Base-by-base conservation (phyloP, 2,113 vertebrate genomes). In the Acanthisitta chloris region DNA sequence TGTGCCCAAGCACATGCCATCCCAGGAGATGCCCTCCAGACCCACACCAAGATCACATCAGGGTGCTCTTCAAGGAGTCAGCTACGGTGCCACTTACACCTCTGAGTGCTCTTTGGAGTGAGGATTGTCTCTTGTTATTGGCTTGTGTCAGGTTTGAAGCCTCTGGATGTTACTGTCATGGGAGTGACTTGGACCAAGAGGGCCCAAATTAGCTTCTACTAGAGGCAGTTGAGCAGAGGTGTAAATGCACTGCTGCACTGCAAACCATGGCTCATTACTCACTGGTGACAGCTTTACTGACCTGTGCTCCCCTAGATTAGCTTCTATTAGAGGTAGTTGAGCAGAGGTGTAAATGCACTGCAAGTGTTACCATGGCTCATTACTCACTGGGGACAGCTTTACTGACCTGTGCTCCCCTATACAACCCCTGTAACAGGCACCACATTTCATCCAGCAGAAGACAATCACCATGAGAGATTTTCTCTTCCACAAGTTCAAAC, bases 261-360 rank as follows among this genome's bases (percentile, higher is more conserved):
- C n/a, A n/a, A n/a, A 24, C 17, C 36, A 10, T 3, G 14, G 40
- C 12, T 71, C 6, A 4, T 31, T 38, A 28, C 12, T 12, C 21
- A 40, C 8, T 5, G 26, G 51, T 1, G 25, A 51, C 21, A 31
- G n/a, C 25, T 73, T n/a, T 43, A 36, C 46, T 26, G 31, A 33
- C 14, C 42, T 42, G 4, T 2, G 1, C 29, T 59, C 1, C 0
- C 54, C 15, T 12, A 18, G n/a, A 28, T 62, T 34, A 74, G 10
- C 34, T 57, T 76, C 24, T 42, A 9, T 9, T 21, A 46, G 15
- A 20, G 66, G 36, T 8, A 28, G 43, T n/a, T n/a, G 28, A 54
- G 12, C 5, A 40, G 54, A 31, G 13, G 9, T 17, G 6, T 29
- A 48, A 76, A 65, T 25, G 34, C 51, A 66, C 45, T 54, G 54